Evolutionary conservation across 1,140 invertebrate species (phyloP).

Genomic region (Drosophila tsacasi): DNA sequence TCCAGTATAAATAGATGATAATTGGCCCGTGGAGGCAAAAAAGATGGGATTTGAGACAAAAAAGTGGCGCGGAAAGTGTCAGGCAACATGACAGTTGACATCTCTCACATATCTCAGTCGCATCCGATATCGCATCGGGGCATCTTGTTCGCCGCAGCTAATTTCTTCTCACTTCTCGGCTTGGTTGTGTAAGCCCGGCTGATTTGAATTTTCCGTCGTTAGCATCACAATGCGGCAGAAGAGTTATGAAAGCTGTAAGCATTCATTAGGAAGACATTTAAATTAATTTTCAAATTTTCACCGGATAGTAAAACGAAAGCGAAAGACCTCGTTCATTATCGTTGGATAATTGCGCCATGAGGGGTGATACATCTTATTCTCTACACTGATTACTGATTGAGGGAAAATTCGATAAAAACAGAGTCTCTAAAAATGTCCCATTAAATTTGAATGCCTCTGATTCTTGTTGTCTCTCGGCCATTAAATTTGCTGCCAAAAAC

Average conservation of each 20-base stretch:
- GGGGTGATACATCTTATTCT: neutral
- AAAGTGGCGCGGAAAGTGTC: constrained; percentile 29
- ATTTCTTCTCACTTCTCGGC: constrained; percentile 48
- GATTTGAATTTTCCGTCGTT: constrained; percentile 47
- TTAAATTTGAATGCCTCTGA: constrained; percentile 9
- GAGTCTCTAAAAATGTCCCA: constrained; percentile 5
- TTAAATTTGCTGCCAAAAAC: constrained; percentile 36
- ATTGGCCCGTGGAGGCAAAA: constrained; percentile 18
- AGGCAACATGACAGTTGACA: constrained; percentile 52
- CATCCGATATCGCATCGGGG: constrained; percentile 10
- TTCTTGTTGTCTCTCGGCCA: constrained; percentile 7
- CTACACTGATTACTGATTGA: neutral
- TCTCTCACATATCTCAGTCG: constrained; percentile 31
- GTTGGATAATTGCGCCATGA: constrained; percentile 15
- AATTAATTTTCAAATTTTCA: constrained; percentile 63
- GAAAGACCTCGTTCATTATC: neutral
- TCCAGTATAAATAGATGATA: constrained; percentile 49
- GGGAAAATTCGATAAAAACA: neutral
- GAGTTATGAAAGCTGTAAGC: constrained; percentile 62
- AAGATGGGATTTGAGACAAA: constrained; percentile 7
- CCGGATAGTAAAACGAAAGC: constrained; percentile 20
- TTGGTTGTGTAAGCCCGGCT: constrained; percentile 30
- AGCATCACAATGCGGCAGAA: constrained; percentile 46
- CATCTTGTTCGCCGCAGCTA: constrained; percentile 32
- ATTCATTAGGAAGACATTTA: constrained; percentile 77